Percentiles rank a stretch among this genome's conserved stretches.
phyloP scores from a whole-genome alignment of 2,888 invertebrate genomes.

The Plagodis pulveraria region DNA sequence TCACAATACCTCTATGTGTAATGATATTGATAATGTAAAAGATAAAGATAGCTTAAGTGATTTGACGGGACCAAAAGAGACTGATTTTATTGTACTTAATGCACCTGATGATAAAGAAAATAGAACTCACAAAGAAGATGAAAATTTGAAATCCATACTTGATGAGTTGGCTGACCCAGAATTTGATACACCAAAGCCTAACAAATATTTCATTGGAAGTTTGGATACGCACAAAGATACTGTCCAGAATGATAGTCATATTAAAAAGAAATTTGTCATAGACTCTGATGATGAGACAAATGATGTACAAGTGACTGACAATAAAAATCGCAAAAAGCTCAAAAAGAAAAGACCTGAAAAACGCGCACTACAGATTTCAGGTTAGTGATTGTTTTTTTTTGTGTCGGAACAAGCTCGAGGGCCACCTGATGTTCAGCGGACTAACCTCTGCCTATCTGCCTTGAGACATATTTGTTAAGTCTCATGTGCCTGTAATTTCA shows the following conservation, averaged over 20 bases:
- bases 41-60: not conserved
- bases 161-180: constrained; percentile 70
- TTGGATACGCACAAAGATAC: constrained; percentile 35
- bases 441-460: too few relatives aligned
- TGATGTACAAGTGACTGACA: constrained; percentile 34
- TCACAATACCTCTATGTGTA: not conserved
- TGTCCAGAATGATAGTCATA: constrained; percentile 14
- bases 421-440: too few relatives aligned
- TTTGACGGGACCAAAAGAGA: constrained; percentile 2
- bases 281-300: constrained; percentile 72
- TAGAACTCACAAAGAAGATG: constrained; percentile 17
- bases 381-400: constrained; percentile 45
- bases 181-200: constrained; percentile 56
- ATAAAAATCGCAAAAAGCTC: constrained; percentile 64
- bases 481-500: too few relatives aligned
- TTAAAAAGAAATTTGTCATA: constrained; percentile 70
- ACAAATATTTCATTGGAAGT: constrained; percentile 60
- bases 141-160: constrained; percentile 56
- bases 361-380: constrained; percentile 75
- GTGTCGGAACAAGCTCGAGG: too few relatives aligned
- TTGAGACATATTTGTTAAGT: too few relatives aligned
- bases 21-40: constrained; percentile 2
- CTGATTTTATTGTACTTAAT: constrained; percentile 18
- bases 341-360: constrained; percentile 66
- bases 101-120: constrained; percentile 9